Evolutionary conservation across 2,888 invertebrate genomes (phyloP).

Genomic region (Metalampra italica): DNA sequence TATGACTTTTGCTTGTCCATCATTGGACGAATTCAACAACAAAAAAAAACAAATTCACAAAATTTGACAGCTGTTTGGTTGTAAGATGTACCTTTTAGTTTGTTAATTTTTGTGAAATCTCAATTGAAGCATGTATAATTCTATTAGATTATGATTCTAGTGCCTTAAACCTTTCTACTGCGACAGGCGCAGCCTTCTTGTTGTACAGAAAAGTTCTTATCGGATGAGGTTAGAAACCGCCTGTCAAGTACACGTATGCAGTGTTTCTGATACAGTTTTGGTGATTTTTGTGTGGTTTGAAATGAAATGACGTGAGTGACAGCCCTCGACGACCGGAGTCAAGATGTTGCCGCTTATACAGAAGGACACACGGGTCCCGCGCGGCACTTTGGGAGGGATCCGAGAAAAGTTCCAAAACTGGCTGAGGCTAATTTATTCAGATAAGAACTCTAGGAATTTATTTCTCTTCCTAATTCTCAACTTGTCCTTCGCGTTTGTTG

Average conservation of each 20-base stretch:
- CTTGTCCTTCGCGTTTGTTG: constrained; percentile 97
- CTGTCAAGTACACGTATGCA: constrained; percentile 73
- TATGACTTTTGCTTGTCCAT: too few species aligned
- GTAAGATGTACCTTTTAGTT: constrained; percentile 19
- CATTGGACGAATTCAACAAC: too few species aligned
- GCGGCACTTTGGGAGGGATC: constrained; percentile 80
- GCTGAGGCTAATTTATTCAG: constrained; percentile 93
- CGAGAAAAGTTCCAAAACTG: constrained; percentile 87
- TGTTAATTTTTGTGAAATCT: constrained; percentile 20
- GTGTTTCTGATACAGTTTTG: constrained; percentile 46
- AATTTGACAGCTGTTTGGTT: constrained; percentile 5
- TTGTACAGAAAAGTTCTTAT: constrained; percentile 19
- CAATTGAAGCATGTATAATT: constrained; percentile 24
- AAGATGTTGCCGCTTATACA: constrained; percentile 88
- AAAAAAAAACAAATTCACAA: neutral
- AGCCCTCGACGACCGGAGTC: constrained; percentile 28
- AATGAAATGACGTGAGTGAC: constrained; percentile 66
- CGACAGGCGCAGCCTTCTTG: constrained; percentile 14
- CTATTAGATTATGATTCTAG: constrained; percentile 22
- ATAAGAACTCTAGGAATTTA: constrained; percentile 94
- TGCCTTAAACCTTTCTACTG: constrained; percentile 14
- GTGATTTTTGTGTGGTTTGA: constrained; percentile 47
- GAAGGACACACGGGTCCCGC: constrained; percentile 80
- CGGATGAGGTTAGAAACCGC: constrained; percentile 60
- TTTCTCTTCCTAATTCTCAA: constrained; percentile 95